Percentiles rank a stretch among this genome's conserved stretches.
Conservation (phyloP, 1,140 invertebrate genomes). For the Berghia stephanieae region DNA sequence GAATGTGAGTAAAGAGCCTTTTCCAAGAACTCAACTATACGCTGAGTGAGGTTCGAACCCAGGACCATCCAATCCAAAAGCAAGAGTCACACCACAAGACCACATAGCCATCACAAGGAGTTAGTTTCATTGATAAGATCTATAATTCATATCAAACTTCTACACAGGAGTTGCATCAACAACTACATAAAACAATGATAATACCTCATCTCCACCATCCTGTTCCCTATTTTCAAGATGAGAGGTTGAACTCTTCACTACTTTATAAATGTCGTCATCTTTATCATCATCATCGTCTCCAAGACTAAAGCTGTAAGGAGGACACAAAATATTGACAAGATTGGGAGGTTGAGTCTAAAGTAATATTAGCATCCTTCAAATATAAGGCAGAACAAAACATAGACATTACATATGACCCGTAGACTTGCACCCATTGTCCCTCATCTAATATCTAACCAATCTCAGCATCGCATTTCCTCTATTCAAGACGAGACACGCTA, state of each 20-base stretch:
- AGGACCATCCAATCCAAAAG: not conserved
- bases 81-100: not conserved
- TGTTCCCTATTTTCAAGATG: constrained; percentile 9
- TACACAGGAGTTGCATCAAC: too few species aligned
- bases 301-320: constrained; percentile 11
- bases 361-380: constrained; percentile 13
- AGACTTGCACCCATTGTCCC: too few species aligned
- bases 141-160: too few species aligned
- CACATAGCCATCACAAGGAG: not conserved
- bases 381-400: not conserved
- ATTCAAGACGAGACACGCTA: too few species aligned
- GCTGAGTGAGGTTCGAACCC: too few species aligned
- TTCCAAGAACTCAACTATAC: too few species aligned
- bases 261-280: constrained; percentile 21
- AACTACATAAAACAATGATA: not conserved
- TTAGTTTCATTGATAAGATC: not conserved
- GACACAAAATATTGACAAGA: not conserved
- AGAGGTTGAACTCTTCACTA: too few species aligned
- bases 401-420: not conserved
- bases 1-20: too few species aligned
- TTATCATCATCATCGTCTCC: constrained; percentile 27
- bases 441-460: too few species aligned
- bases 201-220: not conserved
- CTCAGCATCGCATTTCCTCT: too few species aligned
- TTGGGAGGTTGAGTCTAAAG: too few species aligned